Evolutionary conservation across 2,888 invertebrate genomes (phyloP), one percentile per base, ranked within the genome.

Genomic region (Lysandra bellargus): DNA sequence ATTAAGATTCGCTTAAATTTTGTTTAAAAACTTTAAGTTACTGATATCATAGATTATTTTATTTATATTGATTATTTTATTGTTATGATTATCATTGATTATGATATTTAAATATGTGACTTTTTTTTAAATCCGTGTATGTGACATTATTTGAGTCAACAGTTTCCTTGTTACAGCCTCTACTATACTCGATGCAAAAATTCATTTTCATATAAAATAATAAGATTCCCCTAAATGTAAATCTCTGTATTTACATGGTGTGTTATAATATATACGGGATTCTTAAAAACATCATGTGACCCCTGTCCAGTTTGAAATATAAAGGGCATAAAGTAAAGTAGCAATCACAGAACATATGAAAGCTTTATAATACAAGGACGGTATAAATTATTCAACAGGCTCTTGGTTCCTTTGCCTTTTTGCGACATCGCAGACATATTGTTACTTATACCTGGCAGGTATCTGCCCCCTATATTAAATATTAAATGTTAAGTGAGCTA

Each of bases 361-460:
- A 76, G 53, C 76, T 57, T 76, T 57, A 76, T 76, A 76, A 76
- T 76, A 76, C 76, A 76, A 76, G 76, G 76, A 57, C 76, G 76
- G 76, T 76, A 76, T 76, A 76, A 76, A 76, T 76, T 57, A 76
- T 76, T 76, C 76, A 76, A 76, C 76, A 76, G 76, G 76, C 76
- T 33, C 53, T 75, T 49, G 75, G 75, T 75, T 76, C 76, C 53
- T 76, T 57, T 53, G 76, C 76, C 53, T 57, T 57, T 76, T 76
- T 57, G 30, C 75, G 44, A 49, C 75, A 75, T 75, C 9, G 75
- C 75, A 49, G 9, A 12, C 76, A 33, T 33, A 53, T 53, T 33
- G 53, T 76, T 57, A 57, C 57, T 14, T 33, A 14, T 37, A 69
- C 33, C 53, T 33, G 23, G 23, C 33, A 1, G 37, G 17, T 33